Conservation (phyloP, 2,888 invertebrate genomes). For the Hyalella azteca region DNA sequence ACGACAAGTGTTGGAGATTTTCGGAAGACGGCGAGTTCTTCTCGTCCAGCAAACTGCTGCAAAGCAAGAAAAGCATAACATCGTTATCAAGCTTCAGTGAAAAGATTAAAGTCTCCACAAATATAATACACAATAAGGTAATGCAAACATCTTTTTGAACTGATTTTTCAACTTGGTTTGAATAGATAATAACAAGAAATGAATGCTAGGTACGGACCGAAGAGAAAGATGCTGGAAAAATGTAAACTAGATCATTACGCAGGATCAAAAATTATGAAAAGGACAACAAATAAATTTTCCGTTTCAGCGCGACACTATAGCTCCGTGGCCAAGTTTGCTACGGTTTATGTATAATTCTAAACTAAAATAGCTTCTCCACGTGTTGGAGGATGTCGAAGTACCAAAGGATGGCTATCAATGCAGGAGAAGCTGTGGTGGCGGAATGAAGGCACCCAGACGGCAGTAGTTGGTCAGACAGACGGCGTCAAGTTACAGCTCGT, state of each 20-base stretch:
- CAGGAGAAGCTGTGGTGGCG: neutral
- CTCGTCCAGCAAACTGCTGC: neutral
- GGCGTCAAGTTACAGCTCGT: neutral
- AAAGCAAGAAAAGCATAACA: neutral
- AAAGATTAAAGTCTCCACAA: neutral
- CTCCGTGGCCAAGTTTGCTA: neutral
- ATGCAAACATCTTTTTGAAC: neutral
- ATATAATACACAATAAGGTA: neutral
- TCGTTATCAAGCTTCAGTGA: neutral
- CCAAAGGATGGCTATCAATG: neutral
- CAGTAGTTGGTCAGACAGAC: neutral
- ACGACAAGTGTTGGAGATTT: conserved; percentile 4
- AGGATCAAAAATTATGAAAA: neutral
- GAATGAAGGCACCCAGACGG: neutral
- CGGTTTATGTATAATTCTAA: neutral
- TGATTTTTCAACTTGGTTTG: neutral
- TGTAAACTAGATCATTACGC: neutral
- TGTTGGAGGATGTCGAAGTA: neutral
- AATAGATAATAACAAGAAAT: neutral
- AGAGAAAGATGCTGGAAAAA: neutral
- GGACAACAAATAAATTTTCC: neutral
- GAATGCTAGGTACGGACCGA: neutral
- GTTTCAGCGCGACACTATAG: neutral
- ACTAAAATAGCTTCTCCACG: neutral
- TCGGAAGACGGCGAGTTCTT: neutral